Evolutionary conservation across 2,113 vertebrate genomes (phyloP).

Genomic region (Ploceus nigricollis): DNA sequence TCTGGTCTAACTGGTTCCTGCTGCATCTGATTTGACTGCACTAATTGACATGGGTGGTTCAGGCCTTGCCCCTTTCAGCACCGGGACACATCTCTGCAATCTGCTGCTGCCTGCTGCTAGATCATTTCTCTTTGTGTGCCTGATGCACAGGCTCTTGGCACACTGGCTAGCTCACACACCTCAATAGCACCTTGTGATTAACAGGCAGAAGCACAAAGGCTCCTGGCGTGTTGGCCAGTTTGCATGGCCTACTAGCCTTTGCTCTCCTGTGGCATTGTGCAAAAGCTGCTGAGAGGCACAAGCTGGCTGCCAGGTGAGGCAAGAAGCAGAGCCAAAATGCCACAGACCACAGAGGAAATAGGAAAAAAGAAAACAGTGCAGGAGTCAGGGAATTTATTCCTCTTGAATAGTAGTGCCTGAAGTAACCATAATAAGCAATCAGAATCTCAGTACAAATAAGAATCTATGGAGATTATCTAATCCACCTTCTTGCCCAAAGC

Average conservation of each 20-base stretch:
- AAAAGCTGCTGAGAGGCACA: conserved; percentile 31
- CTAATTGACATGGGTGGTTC: conserved; percentile 41
- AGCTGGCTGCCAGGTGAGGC: conserved; percentile 16
- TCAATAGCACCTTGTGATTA: conserved; percentile 59
- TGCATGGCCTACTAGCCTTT: background rate
- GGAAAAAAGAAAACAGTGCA: background rate
- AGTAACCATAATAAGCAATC: background rate
- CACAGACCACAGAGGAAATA: background rate
- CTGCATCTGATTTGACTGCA: conserved; percentile 20
- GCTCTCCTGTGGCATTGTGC: background rate
- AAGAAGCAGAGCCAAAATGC: background rate
- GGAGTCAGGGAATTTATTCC: background rate
- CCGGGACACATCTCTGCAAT: conserved; percentile 37
- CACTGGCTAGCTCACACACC: conserved; percentile 8
- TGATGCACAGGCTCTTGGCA: conserved; percentile 34
- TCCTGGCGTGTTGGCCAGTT: conserved; percentile 22
- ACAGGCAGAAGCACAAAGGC: conserved; percentile 44
- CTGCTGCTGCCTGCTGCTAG: conserved; percentile 54
- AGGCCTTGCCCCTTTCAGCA: conserved; percentile 39
- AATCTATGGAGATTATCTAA: background rate
- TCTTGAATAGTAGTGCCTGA: background rate
- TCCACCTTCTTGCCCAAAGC: background rate
- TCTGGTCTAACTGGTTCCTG: background rate
- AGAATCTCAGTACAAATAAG: background rate
- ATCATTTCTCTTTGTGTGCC: conserved; percentile 40